Base-by-base conservation (phyloP, 2,113 vertebrate species). In the Cyprinodon brontotheroides region DNA sequence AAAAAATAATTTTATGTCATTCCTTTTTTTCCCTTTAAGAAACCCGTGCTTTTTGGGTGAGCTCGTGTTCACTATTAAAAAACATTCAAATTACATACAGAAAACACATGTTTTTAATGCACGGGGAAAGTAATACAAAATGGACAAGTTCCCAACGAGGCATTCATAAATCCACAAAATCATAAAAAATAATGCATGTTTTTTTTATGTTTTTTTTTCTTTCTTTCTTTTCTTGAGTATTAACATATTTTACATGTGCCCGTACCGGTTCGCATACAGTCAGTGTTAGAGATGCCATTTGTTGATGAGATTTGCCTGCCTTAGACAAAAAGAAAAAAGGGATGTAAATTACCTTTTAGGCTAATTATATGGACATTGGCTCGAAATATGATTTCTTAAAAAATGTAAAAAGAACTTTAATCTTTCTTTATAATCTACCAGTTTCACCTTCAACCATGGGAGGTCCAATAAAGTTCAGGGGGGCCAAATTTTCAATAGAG, bases 241-340 rank as follows among this genome's bases (percentile, higher is more conserved):
- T 94, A 96, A 97, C 96, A 97, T 97, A 97, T 96, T 94, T 96
- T 98, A 97, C 96, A 97, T 89, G 93, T 96, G 95, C 84, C 92
- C 89, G 93, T 94, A 94, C 92, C 95, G 81, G 81, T 85, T 91
- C 76, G 72, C 72, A 74, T 75, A 85, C 72, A 86, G 70, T 78
- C 39, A 47, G 72, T 82, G 62, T 50, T 72, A 53, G 75, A 72
- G 67, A 72, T 79, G 72, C 60, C 47, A 53, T 78, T 75, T 29
- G 63, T 75, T 75, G 20, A 67, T 77, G 80, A 64, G 78, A 68
- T 70, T 38, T 37, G 48, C 64, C 57, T 74, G 73, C 82, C 75
- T 87, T 87, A 71, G 76, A 29, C 72, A 47, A 48, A 20, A n/a
- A 20, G 1, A 47, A 64, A 41, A 6, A 4, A 79, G 61, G 74